Conservation (phyloP, 1,140 invertebrate genomes). For the Cotesia chilonis region DNA sequence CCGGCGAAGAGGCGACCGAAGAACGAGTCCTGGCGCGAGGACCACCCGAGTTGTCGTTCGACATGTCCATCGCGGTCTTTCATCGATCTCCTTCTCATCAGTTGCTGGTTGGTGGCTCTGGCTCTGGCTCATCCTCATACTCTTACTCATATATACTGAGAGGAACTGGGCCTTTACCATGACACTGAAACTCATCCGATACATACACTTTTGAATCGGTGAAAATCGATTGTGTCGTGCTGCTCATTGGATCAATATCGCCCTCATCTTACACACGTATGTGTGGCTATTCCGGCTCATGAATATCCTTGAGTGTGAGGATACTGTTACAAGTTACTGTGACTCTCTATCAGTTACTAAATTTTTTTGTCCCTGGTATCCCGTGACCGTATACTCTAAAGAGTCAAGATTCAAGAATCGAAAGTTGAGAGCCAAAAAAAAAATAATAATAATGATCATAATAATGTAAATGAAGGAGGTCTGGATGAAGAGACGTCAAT, state of each 20-base stretch:
- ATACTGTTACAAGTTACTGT: conserved; percentile 20
- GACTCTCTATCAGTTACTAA: conserved; percentile 4
- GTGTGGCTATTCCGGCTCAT: neutral
- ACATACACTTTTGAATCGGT: too few species aligned
- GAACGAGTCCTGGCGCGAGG: conserved; percentile 34
- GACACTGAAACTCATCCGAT: too few species aligned
- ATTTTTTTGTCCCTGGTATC: neutral
- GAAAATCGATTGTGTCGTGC: too few species aligned
- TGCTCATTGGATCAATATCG: too few species aligned
- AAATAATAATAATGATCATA: neutral
- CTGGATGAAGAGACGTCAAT: conserved; percentile 29
- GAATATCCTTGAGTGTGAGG: conserved; percentile 23
- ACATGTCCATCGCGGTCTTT: conserved; percentile 17
- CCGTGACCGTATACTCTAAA: neutral
- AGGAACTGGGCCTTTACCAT: too few species aligned
- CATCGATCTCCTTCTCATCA: conserved; percentile 19
- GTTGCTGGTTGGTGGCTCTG: neutral
- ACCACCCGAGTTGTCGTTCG: conserved; percentile 35
- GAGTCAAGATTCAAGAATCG: neutral
- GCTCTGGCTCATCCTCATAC: neutral
- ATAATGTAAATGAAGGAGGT: neutral
- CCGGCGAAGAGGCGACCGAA: conserved; percentile 13
- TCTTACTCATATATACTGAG: neutral
- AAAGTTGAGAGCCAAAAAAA: conserved; percentile 7
- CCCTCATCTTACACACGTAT: too few species aligned